Evolutionary conservation across 2,888 invertebrate species (phyloP).

Genomic region (Ephialtes manifestator): DNA sequence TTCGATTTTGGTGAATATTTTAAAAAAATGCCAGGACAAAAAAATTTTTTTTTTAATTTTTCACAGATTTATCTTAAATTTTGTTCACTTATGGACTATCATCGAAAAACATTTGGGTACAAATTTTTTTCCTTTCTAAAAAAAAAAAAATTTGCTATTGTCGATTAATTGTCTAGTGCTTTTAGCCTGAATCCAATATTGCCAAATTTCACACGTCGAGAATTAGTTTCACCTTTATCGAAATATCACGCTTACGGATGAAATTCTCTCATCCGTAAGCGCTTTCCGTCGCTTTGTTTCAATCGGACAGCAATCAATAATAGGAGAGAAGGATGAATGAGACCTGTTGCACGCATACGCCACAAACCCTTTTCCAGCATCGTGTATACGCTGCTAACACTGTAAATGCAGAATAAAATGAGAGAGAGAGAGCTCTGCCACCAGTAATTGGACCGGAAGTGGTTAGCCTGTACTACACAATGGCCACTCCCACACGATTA

Average conservation of each 20-base stretch:
- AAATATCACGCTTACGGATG: not conserved
- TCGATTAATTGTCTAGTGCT: too few species aligned
- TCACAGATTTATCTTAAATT: too few species aligned
- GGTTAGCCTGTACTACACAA: conserved; percentile 32
- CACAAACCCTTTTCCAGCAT: not conserved
- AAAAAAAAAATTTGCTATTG: too few species aligned
- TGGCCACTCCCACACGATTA: conserved; percentile 26
- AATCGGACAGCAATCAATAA: conserved; percentile 15
- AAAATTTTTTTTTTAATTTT: too few species aligned
- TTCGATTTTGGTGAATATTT: too few species aligned
- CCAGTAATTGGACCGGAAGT: conserved; percentile 52
- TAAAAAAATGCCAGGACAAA: too few species aligned
- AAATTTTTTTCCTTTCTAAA: too few species aligned
- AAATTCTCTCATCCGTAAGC: not conserved
- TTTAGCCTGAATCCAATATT: not conserved
- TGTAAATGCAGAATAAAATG: not conserved
- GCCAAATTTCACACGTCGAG: not conserved
- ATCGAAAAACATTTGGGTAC: too few species aligned
- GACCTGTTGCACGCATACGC: conserved; percentile 43
- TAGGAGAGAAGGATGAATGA: conserved; percentile 18
- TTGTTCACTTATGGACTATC: too few species aligned
- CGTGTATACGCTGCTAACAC: not conserved
- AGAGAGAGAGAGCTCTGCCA: conserved; percentile 10
- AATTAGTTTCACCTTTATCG: not conserved
- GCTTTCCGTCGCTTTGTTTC: conserved; percentile 19